Base-by-base conservation (phyloP, 2,113 vertebrate species). In the Gallinago media region DNA sequence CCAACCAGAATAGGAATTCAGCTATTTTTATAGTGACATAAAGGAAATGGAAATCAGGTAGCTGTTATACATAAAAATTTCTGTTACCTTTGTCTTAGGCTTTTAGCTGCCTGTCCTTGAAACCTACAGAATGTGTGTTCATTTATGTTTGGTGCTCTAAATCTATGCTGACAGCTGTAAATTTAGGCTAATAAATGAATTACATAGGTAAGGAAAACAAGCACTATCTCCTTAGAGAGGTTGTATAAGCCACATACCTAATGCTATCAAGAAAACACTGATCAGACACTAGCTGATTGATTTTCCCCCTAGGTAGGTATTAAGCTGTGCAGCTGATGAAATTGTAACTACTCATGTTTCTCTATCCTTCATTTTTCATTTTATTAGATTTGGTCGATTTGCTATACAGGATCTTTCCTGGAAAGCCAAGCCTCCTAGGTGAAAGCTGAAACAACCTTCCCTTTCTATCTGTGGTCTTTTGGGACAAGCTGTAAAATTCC, bases 121-220 rank as follows among this genome's bases (percentile, higher is more conserved):
- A 97, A 86, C 25, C 15, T 68, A n/a, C 42, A 87, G 63, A 96
- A 83, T 89, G 50, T 89, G 70, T 92, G 58, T 62, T 91, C 54
- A 22, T 42, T 92, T 93, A 79, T 4, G 27, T 94, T 83, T 31
- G 9, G 46, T 85, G 34, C 46, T 94, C 42, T 95, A 97, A 98
- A 97, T 97, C 75, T 96, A 46, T 96, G 73, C 75, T 96, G 95
- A 97, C 95, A 97, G 79, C 52, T 97, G 73, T 97, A 98, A 97
- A 97, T 97, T 96, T 93, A 83, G 38, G 74, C 91, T 97, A 98
- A 97, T 97, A 97, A 97, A 96, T 96, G 94, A 96, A 91, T 96
- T 98, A 94, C 85, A 89, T 67, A 92, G 88, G 71, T 88, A 97
- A 95, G 88, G 49, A 92, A 98, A 97, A 96, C 85, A 96, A 96